Conservation (phyloP, 2,888 invertebrate genomes). For the Metalampra italica region DNA sequence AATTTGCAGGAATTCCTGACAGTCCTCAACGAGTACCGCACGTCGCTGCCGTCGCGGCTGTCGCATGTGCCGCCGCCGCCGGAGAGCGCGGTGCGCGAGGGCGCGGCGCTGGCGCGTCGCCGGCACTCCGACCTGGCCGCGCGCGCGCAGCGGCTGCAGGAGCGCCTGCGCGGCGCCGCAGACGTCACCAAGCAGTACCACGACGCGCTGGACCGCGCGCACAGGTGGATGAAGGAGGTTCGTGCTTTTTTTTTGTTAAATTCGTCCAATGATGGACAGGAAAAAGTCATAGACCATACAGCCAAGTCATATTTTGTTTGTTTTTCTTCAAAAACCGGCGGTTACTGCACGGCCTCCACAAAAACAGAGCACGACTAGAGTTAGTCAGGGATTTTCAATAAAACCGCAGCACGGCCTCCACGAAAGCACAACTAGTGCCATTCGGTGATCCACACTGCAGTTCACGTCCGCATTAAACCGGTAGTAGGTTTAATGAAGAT, state of each 20-base stretch:
- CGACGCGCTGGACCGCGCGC: constrained; percentile 90
- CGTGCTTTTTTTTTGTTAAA: constrained; percentile 27
- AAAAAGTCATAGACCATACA: no score
- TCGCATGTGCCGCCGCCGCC: constrained; percentile 85
- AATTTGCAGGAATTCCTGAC: constrained; percentile 84
- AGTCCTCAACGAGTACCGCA: constrained; percentile 91
- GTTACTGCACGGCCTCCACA: no score
- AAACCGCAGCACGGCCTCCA: no score
- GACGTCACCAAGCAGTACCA: constrained; percentile 79
- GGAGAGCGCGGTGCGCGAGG: constrained; percentile 81
- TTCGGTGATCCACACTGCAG: no score
- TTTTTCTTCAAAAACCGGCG: no score
- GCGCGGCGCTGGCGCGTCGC: constrained; percentile 80
- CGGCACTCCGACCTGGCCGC: constrained; percentile 90
- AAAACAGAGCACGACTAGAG: no score
- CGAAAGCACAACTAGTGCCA: no score
- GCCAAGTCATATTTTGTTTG: no score
- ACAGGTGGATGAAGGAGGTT: constrained; percentile 87
- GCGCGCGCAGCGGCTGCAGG: constrained; percentile 90
- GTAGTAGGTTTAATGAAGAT: no score
- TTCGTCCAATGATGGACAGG: no score
- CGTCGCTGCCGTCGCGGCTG: constrained; percentile 88
- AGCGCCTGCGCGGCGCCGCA: constrained; percentile 88
- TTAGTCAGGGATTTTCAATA: no score
- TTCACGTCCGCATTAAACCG: no score